Evolutionary conservation across 2,797 vertebrate genomes (phyloP).

Genomic region (Neoniphon sammara): DNA sequence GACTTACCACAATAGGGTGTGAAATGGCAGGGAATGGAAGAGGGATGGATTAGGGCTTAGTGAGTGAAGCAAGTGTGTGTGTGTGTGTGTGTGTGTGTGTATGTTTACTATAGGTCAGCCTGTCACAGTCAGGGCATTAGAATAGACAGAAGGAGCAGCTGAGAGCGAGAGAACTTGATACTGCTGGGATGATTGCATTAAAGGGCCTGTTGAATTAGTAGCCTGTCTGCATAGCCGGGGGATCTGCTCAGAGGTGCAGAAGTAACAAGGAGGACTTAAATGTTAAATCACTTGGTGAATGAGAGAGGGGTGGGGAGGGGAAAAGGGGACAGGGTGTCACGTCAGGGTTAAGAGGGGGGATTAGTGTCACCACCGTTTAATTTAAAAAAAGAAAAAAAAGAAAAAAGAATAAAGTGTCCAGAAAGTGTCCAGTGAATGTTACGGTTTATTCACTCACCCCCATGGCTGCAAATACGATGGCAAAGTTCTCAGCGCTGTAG

Average conservation of each 20-base stretch:
- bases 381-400: slow-evolving; percentile 2
- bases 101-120: slow-evolving; percentile 55
- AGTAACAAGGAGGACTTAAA: slow-evolving; percentile 77
- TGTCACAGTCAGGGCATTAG: slow-evolving; percentile 50
- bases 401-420: slow-evolving; percentile 10
- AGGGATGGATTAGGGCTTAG: slow-evolving; percentile 41
- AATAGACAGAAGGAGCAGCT: slow-evolving; percentile 64
- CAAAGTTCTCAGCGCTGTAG: slow-evolving; percentile 86
- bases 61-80: slow-evolving; percentile 45
- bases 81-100: slow-evolving; percentile 33
- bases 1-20: slow-evolving; percentile 31
- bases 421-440: slow-evolving; percentile 11
- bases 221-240: slow-evolving; percentile 56
- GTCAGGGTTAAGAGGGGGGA: slow-evolving; percentile 72
- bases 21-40: slow-evolving; percentile 33
- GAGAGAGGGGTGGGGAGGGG: slow-evolving; percentile 53
- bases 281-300: slow-evolving; percentile 79
- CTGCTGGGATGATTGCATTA: slow-evolving; percentile 42
- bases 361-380: slow-evolving; percentile 59
- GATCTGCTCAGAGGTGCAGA: slow-evolving; percentile 76
- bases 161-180: slow-evolving; percentile 74
- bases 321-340: slow-evolving; percentile 60
- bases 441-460: slow-evolving; percentile 76
- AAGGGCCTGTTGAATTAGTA: slow-evolving; percentile 75
- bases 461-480: slow-evolving; percentile 87